phyloP scores from a whole-genome alignment of 2,888 invertebrate genomes.

The Halictus ligatus region DNA sequence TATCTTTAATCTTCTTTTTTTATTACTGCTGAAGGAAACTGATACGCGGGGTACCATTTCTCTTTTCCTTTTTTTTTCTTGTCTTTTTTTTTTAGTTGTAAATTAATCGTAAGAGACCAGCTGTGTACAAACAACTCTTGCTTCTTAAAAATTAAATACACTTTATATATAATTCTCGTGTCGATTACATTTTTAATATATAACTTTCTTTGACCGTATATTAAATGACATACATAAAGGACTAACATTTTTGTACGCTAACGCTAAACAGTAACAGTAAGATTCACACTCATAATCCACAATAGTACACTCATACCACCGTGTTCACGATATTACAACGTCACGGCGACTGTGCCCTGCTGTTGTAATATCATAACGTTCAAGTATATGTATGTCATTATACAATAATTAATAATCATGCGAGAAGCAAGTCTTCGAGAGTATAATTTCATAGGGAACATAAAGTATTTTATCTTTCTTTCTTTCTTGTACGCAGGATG shows the following conservation, averaged over 20 bases:
- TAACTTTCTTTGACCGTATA: conserved; percentile 55
- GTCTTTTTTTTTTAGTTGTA: background rate
- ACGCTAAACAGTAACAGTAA: conserved; percentile 54
- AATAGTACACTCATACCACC: conserved; percentile 45
- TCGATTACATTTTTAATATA: conserved; percentile 52
- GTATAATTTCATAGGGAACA: conserved; percentile 30
- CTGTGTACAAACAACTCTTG: conserved; percentile 4
- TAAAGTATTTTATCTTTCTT: background rate
- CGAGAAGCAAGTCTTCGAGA: background rate
- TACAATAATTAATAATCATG: conserved; percentile 22
- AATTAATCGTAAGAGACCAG: conserved; percentile 2
- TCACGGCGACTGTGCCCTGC: conserved; percentile 17
- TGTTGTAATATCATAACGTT: conserved; percentile 34
- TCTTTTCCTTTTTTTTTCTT: background rate
- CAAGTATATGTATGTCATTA: conserved; percentile 22
- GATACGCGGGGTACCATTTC: conserved; percentile 2
- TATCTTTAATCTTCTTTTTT: background rate
- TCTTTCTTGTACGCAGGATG: background rate
- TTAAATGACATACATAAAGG: conserved; percentile 58
- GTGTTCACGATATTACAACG: conserved; percentile 39
- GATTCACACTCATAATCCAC: conserved; percentile 49
- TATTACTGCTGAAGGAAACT: background rate
- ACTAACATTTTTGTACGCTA: conserved; percentile 44
- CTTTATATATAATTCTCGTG: conserved; percentile 55
- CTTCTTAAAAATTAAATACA: conserved; percentile 64